phyloP scores from a whole-genome alignment of 1,140 invertebrate genomes.

The Drosophila neocordata region DNA sequence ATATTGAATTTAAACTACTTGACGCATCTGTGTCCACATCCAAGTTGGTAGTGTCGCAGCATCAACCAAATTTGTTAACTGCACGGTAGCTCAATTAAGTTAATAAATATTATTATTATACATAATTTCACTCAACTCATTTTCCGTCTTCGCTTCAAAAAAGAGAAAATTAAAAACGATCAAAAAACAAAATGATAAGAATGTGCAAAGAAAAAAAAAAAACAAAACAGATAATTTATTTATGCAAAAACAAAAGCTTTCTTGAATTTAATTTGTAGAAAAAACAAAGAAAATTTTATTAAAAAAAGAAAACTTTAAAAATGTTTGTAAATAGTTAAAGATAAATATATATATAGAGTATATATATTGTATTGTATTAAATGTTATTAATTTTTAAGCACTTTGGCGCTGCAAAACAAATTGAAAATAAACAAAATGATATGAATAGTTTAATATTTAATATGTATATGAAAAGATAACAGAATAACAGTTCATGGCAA shows the following conservation, averaged over 20 bases:
- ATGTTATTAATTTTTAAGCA: constrained; percentile 75
- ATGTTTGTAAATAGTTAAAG: constrained; percentile 67
- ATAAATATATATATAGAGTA: constrained; percentile 57
- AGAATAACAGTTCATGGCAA: constrained; percentile 29
- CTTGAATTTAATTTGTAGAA: constrained; percentile 75
- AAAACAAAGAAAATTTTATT: constrained; percentile 42
- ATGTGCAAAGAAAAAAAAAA: constrained; percentile 11
- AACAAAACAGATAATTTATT: constrained; percentile 57
- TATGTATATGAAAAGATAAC: constrained; percentile 32
- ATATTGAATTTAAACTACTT: background rate
- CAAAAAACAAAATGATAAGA: constrained; percentile 12
- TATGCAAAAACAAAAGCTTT: constrained; percentile 75
- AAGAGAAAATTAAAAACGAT: constrained; percentile 36
- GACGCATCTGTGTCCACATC: background rate
- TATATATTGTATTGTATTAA: constrained; percentile 67
- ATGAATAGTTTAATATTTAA: constrained; percentile 32
- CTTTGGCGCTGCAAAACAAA: constrained; percentile 40
- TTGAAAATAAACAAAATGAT: constrained; percentile 26
- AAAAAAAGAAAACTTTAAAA: constrained; percentile 16
- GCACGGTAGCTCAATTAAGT: constrained; percentile 74
- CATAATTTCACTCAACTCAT: constrained; percentile 3
- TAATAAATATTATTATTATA: background rate
- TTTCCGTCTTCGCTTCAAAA: constrained; percentile 72
- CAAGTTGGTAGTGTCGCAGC: constrained; percentile 16
- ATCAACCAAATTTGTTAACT: constrained; percentile 43